Evolutionary conservation across 2,797 vertebrate species (phyloP).

Genomic region (Gephyroberyx darwinii): DNA sequence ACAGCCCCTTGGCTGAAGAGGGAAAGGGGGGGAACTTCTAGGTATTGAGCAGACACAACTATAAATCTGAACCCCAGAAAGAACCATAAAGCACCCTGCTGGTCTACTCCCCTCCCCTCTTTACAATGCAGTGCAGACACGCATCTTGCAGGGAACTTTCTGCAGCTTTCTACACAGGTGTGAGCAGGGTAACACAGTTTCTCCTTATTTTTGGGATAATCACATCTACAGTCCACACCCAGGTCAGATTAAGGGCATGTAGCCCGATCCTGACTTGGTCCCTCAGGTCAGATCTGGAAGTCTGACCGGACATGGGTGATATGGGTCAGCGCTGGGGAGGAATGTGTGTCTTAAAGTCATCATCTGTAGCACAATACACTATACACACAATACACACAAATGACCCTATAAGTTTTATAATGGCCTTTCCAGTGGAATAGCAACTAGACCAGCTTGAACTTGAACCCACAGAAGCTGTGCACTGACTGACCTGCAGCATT

Average conservation of each 20-base stretch:
- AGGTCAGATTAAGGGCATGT: constrained; percentile 9
- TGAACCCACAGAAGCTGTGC: constrained; percentile 34
- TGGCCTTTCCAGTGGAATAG: constrained; percentile 33
- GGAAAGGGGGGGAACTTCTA: not conserved
- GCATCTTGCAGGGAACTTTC: not conserved
- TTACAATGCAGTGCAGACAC: constrained; percentile 38
- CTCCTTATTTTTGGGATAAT: constrained; percentile 12
- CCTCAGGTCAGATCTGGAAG: constrained; percentile 11
- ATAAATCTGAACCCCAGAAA: constrained; percentile 44
- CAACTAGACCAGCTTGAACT: constrained; percentile 41
- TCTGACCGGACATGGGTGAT: constrained; percentile 9
- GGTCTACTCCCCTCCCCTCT: constrained; percentile 29
- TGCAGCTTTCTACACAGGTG: not conserved
- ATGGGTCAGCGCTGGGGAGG: constrained; percentile 52
- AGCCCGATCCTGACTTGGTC: constrained; percentile 1
- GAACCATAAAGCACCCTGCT: constrained; percentile 36
- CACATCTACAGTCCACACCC: not conserved
- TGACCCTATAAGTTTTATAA: constrained; percentile 9
- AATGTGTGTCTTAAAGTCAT: constrained; percentile 46
- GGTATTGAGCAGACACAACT: not conserved
- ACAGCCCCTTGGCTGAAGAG: no score
- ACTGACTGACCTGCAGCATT: constrained; percentile 64
- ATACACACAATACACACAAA: no score
- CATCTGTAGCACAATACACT: constrained; percentile 47
- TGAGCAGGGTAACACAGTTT: constrained; percentile 20